Percentiles rank a stretch among this genome's conserved stretches.
These are phyloP conservation scores for Anoplolepis gracilipes DNA, from an alignment of 1,140 invertebrate genomes.

Conservation along the genomic window DNA sequence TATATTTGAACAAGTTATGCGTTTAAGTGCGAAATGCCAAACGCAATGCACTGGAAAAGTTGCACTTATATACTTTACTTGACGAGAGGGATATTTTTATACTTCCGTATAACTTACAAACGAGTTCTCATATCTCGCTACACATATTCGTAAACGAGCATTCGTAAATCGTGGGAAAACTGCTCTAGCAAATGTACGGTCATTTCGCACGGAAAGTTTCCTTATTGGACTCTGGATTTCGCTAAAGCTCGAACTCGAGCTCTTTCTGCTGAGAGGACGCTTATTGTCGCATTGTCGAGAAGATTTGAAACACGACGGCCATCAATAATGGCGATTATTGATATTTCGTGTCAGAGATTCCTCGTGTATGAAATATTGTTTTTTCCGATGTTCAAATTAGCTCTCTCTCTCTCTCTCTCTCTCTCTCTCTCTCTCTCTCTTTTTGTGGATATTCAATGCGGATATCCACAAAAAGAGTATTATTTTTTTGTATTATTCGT, in stretches of 20 bases:
- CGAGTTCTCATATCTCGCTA: not conserved
- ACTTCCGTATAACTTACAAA: slow-evolving; percentile 4
- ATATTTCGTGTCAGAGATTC: not conserved
- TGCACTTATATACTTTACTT: not conserved
- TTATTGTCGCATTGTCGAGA: slow-evolving; percentile 1
- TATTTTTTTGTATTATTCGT: slow-evolving; percentile 7
- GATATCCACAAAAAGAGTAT: too few species aligned
- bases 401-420: too few species aligned
- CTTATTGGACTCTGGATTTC: slow-evolving; percentile 23
- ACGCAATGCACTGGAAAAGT: not conserved
- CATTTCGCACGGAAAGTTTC: slow-evolving; percentile 15
- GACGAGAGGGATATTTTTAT: not conserved
- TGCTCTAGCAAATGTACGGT: slow-evolving; percentile 28
- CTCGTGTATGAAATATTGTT: not conserved
- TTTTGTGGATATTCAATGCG: too few species aligned
- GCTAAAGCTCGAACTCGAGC: slow-evolving; percentile 6
- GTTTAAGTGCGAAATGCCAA: too few species aligned
- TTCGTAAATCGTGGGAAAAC: not conserved
- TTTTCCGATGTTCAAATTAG: not conserved
- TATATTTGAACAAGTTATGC: not conserved
- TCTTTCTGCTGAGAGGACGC: not conserved
- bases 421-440: too few species aligned
- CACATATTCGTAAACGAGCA: slow-evolving; percentile 17
- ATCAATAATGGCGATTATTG: slow-evolving; percentile 25
- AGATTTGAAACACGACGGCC: not conserved